Base-by-base conservation (phyloP, 2,888 invertebrate species). In the Heteromurus nitidus region DNA sequence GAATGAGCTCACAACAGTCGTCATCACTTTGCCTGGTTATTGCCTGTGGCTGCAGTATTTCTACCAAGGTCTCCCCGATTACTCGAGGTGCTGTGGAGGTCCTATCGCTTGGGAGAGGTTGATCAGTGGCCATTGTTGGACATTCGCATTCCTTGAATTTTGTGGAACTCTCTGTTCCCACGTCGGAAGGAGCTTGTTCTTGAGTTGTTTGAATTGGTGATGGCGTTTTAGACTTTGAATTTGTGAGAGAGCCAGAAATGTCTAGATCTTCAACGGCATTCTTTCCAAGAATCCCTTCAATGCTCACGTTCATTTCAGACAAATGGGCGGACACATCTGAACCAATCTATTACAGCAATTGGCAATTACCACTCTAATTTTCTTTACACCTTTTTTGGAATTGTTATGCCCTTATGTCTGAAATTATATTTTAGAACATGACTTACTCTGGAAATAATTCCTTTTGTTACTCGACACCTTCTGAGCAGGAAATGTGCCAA, bases 401-500 rank as follows among this genome's bases (percentile, higher is more conserved):
- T n/a, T n/a, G 50, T 22, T 72, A 36, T 36, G 13, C 42, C 11
- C 42, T 67, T 67, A 44, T 16, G 9, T 72, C 13, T 20, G 20
- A 30, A 55, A 42, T 11, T 60, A 42, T 13, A 31, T 24, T 55
- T 36, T 24, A 60, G 2, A 28, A 16, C 24, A 3, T 50, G 5
- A 36, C 42, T 58, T 77, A 79, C 77, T 67, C 65, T 76, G 1
- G 84, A 81, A 55, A 85, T 82, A n/a, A 85, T 72, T 9, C 84
- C 85, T 70, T 79, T 76, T 62, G 77, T 81, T 13, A 85, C 79
- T 28, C 74, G 80, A 70, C 86, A 83, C 24, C 84, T 60, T 72
- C 75, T 83, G 9, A 84, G 55, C 42, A 86, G 55, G 36, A 83
- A 84, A 50, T 77, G 70, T 1, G 85, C 80, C n/a, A 86, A 74